Evolutionary conservation across 2,888 invertebrate species (phyloP), one percentile per base, ranked within the genome.

Genomic region (Copidosoma aretas): DNA sequence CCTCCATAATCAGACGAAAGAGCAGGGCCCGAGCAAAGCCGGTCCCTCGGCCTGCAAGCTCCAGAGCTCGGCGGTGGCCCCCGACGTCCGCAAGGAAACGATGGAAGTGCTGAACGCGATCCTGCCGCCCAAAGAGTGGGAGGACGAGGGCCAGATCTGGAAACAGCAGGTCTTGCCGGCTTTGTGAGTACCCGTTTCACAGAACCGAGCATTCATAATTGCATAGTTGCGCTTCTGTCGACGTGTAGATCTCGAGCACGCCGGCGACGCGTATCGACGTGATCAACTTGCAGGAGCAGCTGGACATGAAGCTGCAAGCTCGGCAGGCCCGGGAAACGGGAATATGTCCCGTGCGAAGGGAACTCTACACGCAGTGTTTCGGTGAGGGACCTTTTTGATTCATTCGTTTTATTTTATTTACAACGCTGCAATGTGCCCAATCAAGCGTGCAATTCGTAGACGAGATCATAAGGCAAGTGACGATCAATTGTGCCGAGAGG

Each of bases 221-320:
- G n/a, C n/a, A n/a, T 32, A 5, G 32, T 32, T 32, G 21, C 2
- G 21, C 15, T 19, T 19, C 39, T 41, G 41, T 61, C 46, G 72
- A 66, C 59, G 19, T 64, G 15, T 70, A 93, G 88, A 95, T 98
- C 74, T 98, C 98, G 0, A 95, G 96, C 66, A 96, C 94, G 2
- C 98, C 98, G 4, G 97, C 98, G 1, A 98, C 98, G 0, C 88
- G 98, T 60, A 86, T 96, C 76, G 98, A 98, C 85, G 97, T 98
- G 17, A 92, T 97, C 74, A 97, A 96, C 84, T 87, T 99, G 19
- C 97, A 98, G 85, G 97, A 98, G 84, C 95, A 95, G 86, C 86
- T 99, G 59, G 98, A 98, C 83, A 93, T 93, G 78, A 89, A 92
- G 73, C 85, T 97, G 63, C 93, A 95, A 79, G 93, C 94, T 81